Conservation (phyloP, 2,888 invertebrate genomes). For the Sinodicranocentrus sp. region DNA sequence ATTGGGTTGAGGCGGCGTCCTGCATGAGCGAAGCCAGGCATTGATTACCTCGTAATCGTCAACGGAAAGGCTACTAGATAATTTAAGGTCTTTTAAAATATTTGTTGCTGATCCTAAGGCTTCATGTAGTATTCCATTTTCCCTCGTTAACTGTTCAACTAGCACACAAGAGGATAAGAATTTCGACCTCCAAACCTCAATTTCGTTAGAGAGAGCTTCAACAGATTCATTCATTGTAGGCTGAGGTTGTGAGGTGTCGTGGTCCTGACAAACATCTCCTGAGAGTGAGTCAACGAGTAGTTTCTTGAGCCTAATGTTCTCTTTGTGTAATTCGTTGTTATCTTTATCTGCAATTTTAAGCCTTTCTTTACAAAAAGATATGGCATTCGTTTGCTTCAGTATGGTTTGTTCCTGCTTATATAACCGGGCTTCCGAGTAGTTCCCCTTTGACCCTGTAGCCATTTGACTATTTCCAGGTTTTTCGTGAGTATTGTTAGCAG, state of each 20-base stretch:
- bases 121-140: slow-evolving; percentile 71
- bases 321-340: slow-evolving; percentile 73
- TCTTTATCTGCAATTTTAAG: slow-evolving; percentile 75
- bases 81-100: slow-evolving; percentile 73
- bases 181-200: slow-evolving; percentile 76
- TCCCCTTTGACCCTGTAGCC: background rate
- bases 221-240: slow-evolving; percentile 70
- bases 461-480: background rate
- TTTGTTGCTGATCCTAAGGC: slow-evolving; percentile 68
- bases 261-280: slow-evolving; percentile 58
- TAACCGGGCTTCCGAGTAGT: slow-evolving; percentile 2
- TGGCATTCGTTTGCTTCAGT: slow-evolving; percentile 63
- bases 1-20: slow-evolving; percentile 1
- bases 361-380: slow-evolving; percentile 73
- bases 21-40: slow-evolving; percentile 69
- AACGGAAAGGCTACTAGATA: slow-evolving; percentile 68
- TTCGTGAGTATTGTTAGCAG: slow-evolving; percentile 29
- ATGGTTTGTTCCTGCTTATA: slow-evolving; percentile 36
- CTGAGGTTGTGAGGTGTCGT: slow-evolving; percentile 42
- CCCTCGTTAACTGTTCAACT: slow-evolving; percentile 74
- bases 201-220: slow-evolving; percentile 75
- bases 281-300: slow-evolving; percentile 75
- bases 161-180: slow-evolving; percentile 76
- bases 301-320: slow-evolving; percentile 74
- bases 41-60: slow-evolving; percentile 72